These are phyloP conservation scores for Chelon auratus DNA, from an alignment of 2,797 vertebrate genomes.

Conservation along the genomic window DNA sequence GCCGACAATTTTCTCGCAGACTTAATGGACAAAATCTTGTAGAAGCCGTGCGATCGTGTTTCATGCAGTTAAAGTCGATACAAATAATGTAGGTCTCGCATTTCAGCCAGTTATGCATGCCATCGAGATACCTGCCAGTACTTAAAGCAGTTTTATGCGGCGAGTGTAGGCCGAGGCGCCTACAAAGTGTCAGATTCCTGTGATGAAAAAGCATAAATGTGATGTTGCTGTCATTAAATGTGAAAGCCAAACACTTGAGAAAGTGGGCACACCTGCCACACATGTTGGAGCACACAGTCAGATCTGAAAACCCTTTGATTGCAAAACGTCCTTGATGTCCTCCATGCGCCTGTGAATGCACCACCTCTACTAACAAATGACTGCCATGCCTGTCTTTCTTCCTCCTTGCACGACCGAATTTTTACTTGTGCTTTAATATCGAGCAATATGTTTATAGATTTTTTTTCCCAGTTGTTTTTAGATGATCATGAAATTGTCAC, in stretches of 20 bases:
- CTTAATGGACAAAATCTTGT: neutral
- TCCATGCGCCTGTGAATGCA: conserved; percentile 39
- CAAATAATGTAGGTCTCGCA: neutral
- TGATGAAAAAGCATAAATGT: conserved; percentile 23
- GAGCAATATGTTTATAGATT: conserved; percentile 52
- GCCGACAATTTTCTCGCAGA: neutral
- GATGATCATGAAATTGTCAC: conserved; percentile 46
- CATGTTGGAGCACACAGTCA: conserved; percentile 43
- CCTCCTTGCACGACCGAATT: conserved; percentile 34
- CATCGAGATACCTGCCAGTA: neutral
- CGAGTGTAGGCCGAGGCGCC: neutral
- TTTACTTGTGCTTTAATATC: conserved; percentile 50
- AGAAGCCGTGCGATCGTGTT: neutral
- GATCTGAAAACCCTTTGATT: conserved; percentile 80
- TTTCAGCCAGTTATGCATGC: conserved; percentile 9
- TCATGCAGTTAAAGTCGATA: neutral
- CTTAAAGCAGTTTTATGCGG: conserved; percentile 1
- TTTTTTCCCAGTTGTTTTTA: conserved; percentile 39
- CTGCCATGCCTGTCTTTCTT: conserved; percentile 36
- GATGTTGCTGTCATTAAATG: conserved; percentile 15
- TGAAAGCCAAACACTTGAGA: conserved; percentile 42
- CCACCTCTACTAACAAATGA: conserved; percentile 55
- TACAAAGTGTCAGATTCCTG: conserved; percentile 2
- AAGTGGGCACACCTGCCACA: conserved; percentile 1
- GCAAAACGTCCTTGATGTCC: conserved; percentile 50